phyloP scores from a whole-genome alignment of 2,888 invertebrate genomes.

The Pteria penguin region DNA sequence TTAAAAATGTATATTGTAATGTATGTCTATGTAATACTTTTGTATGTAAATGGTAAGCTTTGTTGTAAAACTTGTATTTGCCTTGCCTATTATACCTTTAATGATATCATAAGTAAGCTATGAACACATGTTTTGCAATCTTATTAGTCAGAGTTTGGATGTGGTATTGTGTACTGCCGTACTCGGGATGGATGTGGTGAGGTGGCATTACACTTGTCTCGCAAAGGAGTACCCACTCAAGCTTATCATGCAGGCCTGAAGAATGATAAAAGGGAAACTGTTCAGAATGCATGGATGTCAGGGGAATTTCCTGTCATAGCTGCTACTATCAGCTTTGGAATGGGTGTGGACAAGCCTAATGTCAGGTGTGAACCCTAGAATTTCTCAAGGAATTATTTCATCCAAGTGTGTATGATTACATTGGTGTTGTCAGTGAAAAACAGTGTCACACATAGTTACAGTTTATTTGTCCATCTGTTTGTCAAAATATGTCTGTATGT shows the following conservation, averaged over 20 bases:
- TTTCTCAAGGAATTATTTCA: too few species aligned
- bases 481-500: too few species aligned
- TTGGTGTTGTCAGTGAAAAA: too few species aligned
- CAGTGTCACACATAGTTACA: too few species aligned
- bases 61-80: too few species aligned
- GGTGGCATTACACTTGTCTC: conserved; percentile 88
- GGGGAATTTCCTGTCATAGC: conserved; percentile 94
- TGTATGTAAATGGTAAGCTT: too few species aligned
- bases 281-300: conserved; percentile 95
- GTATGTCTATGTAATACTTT: too few species aligned
- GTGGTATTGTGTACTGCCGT: conserved; percentile 96
- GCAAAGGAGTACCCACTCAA: conserved; percentile 84
- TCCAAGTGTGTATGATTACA: too few species aligned
- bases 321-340: conserved; percentile 99
- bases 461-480: too few species aligned
- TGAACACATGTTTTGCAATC: not conserved
- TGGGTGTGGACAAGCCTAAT: conserved; percentile 98
- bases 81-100: too few species aligned
- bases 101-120: not conserved
- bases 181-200: conserved; percentile 94
- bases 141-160: conserved; percentile 80
- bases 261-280: conserved; percentile 85
- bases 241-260: conserved; percentile 91
- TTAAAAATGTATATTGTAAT: too few species aligned
- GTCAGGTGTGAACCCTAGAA: conserved; percentile 84